Percentiles rank a stretch among this genome's conserved stretches.
These are phyloP conservation scores for Acyrthosiphon pisum DNA, from an alignment of 1,140 invertebrate genomes.

Conservation along the genomic window DNA sequence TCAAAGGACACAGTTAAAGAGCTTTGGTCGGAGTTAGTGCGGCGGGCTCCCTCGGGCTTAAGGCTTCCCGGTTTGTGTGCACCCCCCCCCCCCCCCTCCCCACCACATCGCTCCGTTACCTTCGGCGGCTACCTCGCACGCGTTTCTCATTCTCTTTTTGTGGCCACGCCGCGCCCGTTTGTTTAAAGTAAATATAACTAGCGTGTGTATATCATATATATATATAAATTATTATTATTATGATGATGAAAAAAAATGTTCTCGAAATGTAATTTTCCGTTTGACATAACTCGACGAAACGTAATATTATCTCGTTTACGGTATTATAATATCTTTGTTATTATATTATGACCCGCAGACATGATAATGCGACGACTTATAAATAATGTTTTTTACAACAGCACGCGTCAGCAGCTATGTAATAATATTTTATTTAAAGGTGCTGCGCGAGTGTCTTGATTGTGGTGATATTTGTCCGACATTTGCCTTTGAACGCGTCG, in stretches of 20 bases:
- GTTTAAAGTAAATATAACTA: conserved; percentile 18
- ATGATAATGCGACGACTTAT: not conserved
- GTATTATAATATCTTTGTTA: not conserved
- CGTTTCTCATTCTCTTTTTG: conserved; percentile 2
- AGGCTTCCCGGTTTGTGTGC: not conserved
- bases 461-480: not conserved
- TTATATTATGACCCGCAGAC: not conserved
- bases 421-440: not conserved
- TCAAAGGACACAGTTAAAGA: conserved; percentile 44
- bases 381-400: not conserved
- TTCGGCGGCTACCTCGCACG: not conserved
- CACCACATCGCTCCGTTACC: not conserved
- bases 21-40: conserved; percentile 1
- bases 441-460: not conserved
- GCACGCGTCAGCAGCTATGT: not conserved
- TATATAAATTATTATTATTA: not conserved
- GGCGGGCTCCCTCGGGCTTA: not conserved
- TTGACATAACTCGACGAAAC: conserved; percentile 16
- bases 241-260: not conserved
- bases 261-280: conserved; percentile 51
- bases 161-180: no score
- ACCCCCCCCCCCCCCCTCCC: not conserved
- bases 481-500: not conserved
- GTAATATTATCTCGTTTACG: not conserved
- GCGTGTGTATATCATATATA: not conserved